These are phyloP conservation scores for Neomonachus schauinslandi DNA, from an alignment of 2,113 vertebrate species.

Conservation along the genomic window DNA sequence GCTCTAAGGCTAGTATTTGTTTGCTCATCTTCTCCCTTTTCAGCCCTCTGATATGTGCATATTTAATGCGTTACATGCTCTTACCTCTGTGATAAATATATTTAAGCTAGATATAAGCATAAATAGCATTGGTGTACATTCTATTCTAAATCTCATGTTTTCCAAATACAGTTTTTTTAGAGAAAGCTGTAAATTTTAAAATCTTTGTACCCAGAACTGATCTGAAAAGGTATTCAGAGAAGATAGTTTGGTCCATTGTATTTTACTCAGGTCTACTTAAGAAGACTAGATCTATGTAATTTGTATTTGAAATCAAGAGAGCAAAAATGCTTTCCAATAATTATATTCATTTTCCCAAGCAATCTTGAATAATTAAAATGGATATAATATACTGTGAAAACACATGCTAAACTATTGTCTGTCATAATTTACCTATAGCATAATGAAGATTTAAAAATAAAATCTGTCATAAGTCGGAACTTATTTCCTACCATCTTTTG, in stretches of 20 bases:
- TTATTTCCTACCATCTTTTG: not conserved
- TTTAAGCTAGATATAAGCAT: not conserved
- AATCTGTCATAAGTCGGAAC: constrained; percentile 41
- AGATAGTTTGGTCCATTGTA: not conserved
- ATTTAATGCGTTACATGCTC: not conserved
- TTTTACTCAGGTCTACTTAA: constrained; percentile 44
- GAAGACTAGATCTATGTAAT: not conserved
- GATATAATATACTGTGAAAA: constrained; percentile 55
- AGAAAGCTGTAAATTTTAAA: not conserved
- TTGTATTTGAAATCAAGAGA: constrained; percentile 25
- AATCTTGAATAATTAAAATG: constrained; percentile 57
- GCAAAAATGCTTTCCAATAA: constrained; percentile 49
- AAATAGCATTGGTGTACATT: not conserved
- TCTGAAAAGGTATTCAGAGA: not conserved
- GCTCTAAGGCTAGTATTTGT: not conserved
- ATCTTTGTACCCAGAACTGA: not conserved
- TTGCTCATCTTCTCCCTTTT: not conserved
- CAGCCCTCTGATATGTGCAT: not conserved
- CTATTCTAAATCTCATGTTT: constrained; percentile 10
- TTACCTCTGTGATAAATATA: not conserved
- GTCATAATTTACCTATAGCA: constrained; percentile 48
- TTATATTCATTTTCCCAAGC: constrained; percentile 56
- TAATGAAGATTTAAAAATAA: constrained; percentile 67
- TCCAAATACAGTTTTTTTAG: not conserved
- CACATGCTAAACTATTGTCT: constrained; percentile 50